Evolutionary conservation across 2,797 vertebrate species (phyloP).

Genomic region (Channa striata): DNA sequence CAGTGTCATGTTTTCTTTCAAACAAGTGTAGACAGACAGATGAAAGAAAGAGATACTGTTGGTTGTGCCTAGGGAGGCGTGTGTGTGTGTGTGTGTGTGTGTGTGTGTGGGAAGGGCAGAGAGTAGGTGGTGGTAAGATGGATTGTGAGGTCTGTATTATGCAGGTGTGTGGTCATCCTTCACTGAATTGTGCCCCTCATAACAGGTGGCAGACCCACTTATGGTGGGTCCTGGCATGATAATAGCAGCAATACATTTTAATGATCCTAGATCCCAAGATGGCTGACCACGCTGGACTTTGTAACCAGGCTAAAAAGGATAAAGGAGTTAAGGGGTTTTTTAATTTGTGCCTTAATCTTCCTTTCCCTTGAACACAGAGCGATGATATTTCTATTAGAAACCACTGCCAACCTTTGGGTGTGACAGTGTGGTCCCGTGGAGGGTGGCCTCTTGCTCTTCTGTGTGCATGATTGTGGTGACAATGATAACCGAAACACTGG

Average conservation of each 20-base stretch:
- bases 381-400: background rate
- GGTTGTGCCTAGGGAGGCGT: no score
- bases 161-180: conserved; percentile 52
- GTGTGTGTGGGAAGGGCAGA: background rate
- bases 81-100: no score
- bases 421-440: no score
- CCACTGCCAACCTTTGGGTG: no score
- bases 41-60: background rate
- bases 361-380: background rate
- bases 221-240: conserved; percentile 22
- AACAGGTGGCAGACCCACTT: conserved; percentile 38
- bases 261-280: conserved; percentile 25
- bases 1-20: no score
- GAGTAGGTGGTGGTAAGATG: conserved; percentile 9
- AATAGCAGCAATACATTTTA: conserved; percentile 40
- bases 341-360: background rate
- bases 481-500: no score
- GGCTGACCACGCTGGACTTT: conserved; percentile 22
- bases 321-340: background rate
- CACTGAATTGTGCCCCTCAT: conserved; percentile 25
- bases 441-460: no score
- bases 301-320: conserved; percentile 11
- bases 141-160: conserved; percentile 45
- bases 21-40: background rate
- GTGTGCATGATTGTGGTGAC: no score